Conservation (phyloP, 2,797 vertebrate species). For the Eupleurogrammus muticus region DNA sequence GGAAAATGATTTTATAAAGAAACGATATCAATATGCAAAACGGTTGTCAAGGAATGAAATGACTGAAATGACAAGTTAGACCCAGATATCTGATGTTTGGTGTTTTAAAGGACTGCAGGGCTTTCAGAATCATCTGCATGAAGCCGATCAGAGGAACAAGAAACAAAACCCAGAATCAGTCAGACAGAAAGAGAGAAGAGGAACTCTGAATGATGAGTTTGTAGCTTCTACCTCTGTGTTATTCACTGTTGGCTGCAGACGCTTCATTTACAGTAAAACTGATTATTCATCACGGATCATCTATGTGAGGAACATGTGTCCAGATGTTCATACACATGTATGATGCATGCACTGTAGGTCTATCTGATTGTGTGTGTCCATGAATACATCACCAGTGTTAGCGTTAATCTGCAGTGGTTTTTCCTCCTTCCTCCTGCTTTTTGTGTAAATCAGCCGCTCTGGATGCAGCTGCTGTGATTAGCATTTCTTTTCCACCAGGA, state of each 20-base stretch:
- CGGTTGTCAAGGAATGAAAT: constrained; percentile 2
- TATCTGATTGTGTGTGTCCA: neutral
- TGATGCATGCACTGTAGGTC: constrained; percentile 8
- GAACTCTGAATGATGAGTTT: constrained; percentile 21
- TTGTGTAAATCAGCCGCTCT: constrained; percentile 48
- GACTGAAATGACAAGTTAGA: neutral
- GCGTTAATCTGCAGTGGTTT: constrained; percentile 47
- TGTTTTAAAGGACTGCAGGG: neutral
- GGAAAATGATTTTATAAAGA: constrained; percentile 5
- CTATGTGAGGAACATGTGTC: neutral
- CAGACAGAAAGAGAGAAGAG: constrained; percentile 13
- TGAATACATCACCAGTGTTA: constrained; percentile 40
- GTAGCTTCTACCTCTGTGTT: neutral
- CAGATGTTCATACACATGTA: neutral
- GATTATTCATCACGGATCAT: neutral
- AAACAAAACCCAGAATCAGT: constrained; percentile 33
- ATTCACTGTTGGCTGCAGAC: constrained; percentile 1
- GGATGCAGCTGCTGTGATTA: constrained; percentile 23
- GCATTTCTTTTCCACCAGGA: constrained; percentile 37
- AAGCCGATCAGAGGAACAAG: constrained; percentile 7
- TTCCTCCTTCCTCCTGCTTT: constrained; percentile 18
- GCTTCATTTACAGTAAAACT: constrained; percentile 22
- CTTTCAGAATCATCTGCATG: neutral
- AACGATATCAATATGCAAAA: neutral
- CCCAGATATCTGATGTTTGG: neutral